Base-by-base conservation (phyloP, 1,140 invertebrate species). In the Zaprionus lachaisei region DNA sequence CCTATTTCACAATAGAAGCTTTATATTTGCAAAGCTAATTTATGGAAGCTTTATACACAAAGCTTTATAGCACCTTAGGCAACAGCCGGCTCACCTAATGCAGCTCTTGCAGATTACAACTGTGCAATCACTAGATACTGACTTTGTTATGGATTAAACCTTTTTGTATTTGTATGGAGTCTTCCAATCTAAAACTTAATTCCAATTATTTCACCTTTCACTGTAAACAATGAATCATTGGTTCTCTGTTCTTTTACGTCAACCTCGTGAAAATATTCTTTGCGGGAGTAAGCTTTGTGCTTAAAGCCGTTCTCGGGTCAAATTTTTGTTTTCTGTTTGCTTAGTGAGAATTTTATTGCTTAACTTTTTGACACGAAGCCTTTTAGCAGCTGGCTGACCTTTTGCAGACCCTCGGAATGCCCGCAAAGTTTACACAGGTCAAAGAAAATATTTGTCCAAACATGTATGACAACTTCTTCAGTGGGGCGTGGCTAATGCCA, bases 391-490 rank as follows among this genome's bases (percentile, higher is more conserved):
- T 54, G 56, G 51, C 72, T 76, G 82, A 85, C 82, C 82, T 76
- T 81, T 85, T 65, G 62, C 38, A 24, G 62, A 56, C 71, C 79
- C 62, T 70, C 44, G 76, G 68, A 68, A 81, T 85, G 78, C 82
- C 78, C 47, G n/a, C 61, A 83, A 85, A 85, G 82, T 85, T 85
- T 85, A 76, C 76, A 81, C 75, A 85, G 83, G 82, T 81, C 83
- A 85, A 85, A 85, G 76, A 85, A 85, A 85, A 85, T 85, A 85
- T 85, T 85, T 85, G 63, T 68, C 68, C 68, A 69, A 81, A 82
- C 66, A 79, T 70, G 75, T 79, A 79, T 85, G 82, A 81, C 82
- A 86, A 84, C 70, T 84, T 81, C 58, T 66, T 69, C 56, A 55
- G 24, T 17, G 61, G 70, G 70, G 70, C 65, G 70, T 73, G 56